A percentile compares a stretch with the other conserved stretches of the same genome.
phyloP scores from a whole-genome alignment of 2,888 invertebrate species.

The Sycophila texana region DNA sequence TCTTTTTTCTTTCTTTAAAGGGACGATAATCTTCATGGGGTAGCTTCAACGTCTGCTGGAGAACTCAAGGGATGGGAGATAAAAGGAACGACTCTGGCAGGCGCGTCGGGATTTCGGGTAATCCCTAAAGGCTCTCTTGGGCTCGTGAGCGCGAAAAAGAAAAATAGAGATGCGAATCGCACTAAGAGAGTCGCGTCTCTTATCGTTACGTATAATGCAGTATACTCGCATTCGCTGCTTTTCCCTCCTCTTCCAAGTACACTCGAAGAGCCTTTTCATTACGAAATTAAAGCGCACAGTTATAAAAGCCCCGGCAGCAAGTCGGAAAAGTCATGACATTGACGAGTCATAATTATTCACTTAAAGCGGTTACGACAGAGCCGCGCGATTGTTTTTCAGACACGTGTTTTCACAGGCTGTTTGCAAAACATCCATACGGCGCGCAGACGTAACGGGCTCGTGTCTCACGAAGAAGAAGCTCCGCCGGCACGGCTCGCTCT shows the following conservation, averaged over 20 bases:
- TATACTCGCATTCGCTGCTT: no score
- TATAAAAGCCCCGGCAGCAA: no score
- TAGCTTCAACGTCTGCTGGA: not conserved
- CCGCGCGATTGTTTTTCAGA: no score
- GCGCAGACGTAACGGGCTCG: not conserved
- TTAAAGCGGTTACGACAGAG: no score
- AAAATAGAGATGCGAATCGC: not conserved
- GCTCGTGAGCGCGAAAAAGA: not conserved
- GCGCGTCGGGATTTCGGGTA: slow-evolving; percentile 28
- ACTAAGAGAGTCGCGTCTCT: not conserved
- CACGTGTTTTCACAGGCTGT: no score
- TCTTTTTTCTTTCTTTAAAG: no score
- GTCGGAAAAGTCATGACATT: slow-evolving; percentile 1
- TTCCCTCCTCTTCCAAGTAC: no score
- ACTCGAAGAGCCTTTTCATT: no score
- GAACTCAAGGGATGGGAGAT: slow-evolving; percentile 25
- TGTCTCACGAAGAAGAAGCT: slow-evolving; percentile 8
- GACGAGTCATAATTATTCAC: not conserved
- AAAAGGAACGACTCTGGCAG: slow-evolving; percentile 12
- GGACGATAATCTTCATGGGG: not conserved
- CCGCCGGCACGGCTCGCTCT: not conserved
- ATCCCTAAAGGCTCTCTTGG: slow-evolving; percentile 10
- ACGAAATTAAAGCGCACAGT: no score
- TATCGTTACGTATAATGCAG: no score
- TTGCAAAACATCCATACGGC: no score